Conservation (phyloP, 2,888 invertebrate genomes). For the Lapara coniferarum region DNA sequence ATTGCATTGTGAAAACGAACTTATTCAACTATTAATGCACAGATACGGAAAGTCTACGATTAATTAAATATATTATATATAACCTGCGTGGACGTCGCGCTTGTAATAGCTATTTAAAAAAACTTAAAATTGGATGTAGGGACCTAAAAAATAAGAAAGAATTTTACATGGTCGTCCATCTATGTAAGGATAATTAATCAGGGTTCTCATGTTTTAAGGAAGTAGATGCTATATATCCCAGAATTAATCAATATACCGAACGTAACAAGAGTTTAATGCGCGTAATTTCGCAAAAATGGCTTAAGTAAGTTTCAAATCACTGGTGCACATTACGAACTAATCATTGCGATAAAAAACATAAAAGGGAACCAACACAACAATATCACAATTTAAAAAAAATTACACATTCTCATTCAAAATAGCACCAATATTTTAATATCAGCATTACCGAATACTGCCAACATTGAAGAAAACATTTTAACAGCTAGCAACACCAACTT, state of each 20-base stretch:
- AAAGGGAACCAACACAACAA: conserved; percentile 41
- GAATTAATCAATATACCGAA: background rate
- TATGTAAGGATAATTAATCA: no score
- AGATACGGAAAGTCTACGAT: no score
- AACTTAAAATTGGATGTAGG: background rate
- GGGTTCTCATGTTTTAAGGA: no score
- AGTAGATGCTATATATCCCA: no score
- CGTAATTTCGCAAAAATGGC: background rate
- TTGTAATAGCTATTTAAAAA: background rate
- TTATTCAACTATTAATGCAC: conserved; percentile 35
- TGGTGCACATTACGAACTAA: conserved; percentile 56
- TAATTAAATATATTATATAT: background rate
- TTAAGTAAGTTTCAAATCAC: conserved; percentile 40
- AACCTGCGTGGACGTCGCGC: background rate
- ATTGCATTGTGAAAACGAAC: conserved; percentile 56
- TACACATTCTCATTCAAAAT: conserved; percentile 63
- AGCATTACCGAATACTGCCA: conserved; percentile 65
- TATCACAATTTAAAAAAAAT: conserved; percentile 57
- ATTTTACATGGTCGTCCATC: background rate
- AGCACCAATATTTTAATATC: conserved; percentile 80
- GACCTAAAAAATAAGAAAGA: background rate
- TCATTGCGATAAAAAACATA: conserved; percentile 38
- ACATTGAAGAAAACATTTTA: conserved; percentile 55
- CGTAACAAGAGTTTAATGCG: background rate
- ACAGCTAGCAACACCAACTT: conserved; percentile 66